Evolutionary conservation across 2,888 invertebrate species (phyloP).

Genomic region (Orthosia gothica): DNA sequence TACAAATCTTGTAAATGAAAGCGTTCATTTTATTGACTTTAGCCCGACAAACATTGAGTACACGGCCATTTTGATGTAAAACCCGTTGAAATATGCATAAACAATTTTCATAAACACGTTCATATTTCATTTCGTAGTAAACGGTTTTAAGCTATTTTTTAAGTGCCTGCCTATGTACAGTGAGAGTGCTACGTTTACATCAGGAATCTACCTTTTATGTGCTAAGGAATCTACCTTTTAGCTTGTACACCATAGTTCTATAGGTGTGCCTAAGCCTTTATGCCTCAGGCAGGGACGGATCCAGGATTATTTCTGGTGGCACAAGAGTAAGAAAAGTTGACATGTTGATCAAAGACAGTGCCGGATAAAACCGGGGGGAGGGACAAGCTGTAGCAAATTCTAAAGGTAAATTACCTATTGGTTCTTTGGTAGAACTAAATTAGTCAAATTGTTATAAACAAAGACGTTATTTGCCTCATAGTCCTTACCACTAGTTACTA

Average conservation of each 20-base stretch:
- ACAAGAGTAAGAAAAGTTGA: no score
- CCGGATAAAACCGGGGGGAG: no score
- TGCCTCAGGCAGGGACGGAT: no score
- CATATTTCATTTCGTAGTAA: slow-evolving; percentile 43
- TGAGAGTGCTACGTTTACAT: neutral
- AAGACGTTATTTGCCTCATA: no score
- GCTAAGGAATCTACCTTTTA: neutral
- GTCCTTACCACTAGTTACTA: no score
- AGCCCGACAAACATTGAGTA: slow-evolving; percentile 76
- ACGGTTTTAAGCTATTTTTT: slow-evolving; percentile 22
- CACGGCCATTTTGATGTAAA: slow-evolving; percentile 67
- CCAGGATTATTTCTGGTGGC: no score
- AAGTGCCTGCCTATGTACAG: neutral
- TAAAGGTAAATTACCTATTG: no score
- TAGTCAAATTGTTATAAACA: no score
- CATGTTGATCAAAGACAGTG: no score
- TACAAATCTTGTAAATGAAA: slow-evolving; percentile 91
- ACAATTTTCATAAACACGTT: slow-evolving; percentile 58
- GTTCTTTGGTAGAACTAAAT: no score
- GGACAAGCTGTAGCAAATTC: no score
- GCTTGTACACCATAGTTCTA: neutral
- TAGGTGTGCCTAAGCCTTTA: no score
- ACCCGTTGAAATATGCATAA: slow-evolving; percentile 61
- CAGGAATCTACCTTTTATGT: neutral
- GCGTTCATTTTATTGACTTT: slow-evolving; percentile 90